Conservation (phyloP, 2,113 vertebrate genomes). For the Hucho hucho region DNA sequence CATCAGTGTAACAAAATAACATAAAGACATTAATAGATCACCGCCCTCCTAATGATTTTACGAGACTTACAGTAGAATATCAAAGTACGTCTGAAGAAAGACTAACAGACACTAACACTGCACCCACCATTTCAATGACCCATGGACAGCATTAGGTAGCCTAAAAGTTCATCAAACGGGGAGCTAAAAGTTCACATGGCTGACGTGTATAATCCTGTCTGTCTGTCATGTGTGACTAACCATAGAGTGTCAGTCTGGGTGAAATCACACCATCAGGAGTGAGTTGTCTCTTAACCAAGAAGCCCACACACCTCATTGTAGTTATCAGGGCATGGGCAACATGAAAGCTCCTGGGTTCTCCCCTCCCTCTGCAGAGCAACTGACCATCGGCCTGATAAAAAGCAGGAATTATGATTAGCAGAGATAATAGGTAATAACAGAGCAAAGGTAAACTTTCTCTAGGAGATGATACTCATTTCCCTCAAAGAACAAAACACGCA, state of each 20-base stretch:
- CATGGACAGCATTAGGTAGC: background rate
- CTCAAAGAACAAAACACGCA: constrained; percentile 10
- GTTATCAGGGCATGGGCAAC: background rate
- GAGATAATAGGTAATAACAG: constrained; percentile 1
- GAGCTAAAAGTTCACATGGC: background rate
- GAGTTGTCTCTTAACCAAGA: background rate
- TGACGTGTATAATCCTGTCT: background rate
- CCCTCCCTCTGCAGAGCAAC: background rate
- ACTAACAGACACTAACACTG: background rate
- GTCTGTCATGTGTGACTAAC: too few relatives aligned
- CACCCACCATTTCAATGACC: background rate
- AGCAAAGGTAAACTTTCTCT: constrained; percentile 15
- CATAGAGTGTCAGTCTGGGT: too few relatives aligned
- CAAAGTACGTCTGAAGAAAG: too few relatives aligned
- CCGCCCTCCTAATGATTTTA: background rate
- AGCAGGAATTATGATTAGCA: background rate
- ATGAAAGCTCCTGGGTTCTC: background rate
- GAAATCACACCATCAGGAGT: background rate
- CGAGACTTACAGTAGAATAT: too few relatives aligned
- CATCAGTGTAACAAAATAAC: background rate
- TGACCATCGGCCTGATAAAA: background rate
- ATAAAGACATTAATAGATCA: background rate
- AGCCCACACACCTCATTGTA: background rate
- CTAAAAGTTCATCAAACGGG: background rate
- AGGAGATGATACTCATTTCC: background rate